These are phyloP conservation scores for Tinamus guttatus DNA, from an alignment of 2,113 vertebrate species.

Conservation along the genomic window DNA sequence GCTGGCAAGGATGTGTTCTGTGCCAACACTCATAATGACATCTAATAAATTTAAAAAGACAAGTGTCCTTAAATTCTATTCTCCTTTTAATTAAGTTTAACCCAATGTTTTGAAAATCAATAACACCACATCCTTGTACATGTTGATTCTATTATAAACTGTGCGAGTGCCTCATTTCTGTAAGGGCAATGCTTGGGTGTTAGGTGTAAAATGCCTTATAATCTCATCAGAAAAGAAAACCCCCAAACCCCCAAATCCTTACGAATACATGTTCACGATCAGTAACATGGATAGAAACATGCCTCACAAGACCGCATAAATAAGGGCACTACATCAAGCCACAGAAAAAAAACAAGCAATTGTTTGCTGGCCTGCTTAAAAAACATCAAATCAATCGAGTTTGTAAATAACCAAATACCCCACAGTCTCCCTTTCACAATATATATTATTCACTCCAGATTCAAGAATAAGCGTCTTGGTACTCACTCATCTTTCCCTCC, in stretches of 20 bases:
- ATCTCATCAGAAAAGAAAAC: neutral
- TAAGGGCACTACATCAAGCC: neutral
- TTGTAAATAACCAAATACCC: neutral
- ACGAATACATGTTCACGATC: neutral
- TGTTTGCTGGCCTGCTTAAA: neutral
- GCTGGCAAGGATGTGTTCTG: neutral
- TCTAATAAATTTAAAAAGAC: neutral
- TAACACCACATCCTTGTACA: neutral
- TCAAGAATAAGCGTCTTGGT: neutral
- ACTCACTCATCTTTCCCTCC: constrained; percentile 50
- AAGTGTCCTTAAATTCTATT: neutral
- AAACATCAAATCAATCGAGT: neutral
- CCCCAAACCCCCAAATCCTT: neutral
- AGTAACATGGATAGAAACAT: neutral
- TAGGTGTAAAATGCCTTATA: too few relatives aligned
- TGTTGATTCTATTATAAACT: neutral
- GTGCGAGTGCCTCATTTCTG: neutral
- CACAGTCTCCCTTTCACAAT: neutral
- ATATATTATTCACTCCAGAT: neutral
- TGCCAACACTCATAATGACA: neutral
- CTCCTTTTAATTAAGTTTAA: neutral
- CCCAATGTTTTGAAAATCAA: neutral
- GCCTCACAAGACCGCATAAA: neutral
- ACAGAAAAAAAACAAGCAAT: neutral
- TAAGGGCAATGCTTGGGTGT: neutral